Evolutionary conservation across 2,888 invertebrate genomes (phyloP), one percentile per base, ranked within the genome.

Genomic region (Mythimna loreyi): DNA sequence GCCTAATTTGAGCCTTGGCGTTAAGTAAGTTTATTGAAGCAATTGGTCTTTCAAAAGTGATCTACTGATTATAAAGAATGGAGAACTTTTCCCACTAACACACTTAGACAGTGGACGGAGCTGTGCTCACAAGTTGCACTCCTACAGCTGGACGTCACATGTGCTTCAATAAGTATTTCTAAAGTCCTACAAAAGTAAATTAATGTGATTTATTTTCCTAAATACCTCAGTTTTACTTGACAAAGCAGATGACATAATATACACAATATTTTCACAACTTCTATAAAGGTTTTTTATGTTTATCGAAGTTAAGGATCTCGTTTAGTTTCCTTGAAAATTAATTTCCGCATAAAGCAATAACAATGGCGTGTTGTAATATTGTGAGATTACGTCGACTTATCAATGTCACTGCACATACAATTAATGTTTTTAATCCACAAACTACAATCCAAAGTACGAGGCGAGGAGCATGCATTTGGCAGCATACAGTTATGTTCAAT

Each of bases 391-490:
- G 64, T 64, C 65, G 65, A 76, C 65, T 66, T 73, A 74, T 80
- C 69, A 78, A 67, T 78, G 68, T 82, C 77, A 67, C 86, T 82
- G 76, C 72, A 80, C 61, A 80, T 78, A 82, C 83, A 75, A 75
- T 78, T 66, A 65, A 84, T 68, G 75, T 75, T 82, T 80, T 86
- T 86, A 81, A 68, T 86, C 87, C 87, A 85, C 81, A 84, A 86
- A 81, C 79, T 86, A 84, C 82, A 78, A 80, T 89, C 88, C 84
- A 79, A 84, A 86, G 78, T 84, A 85, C 80, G 81, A 81, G 84
- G 85, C 85, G 87, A 85, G 61, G 89, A 89, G 85, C 91, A 92
- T 85, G 90, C 86, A 84, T 92, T 92, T 84, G 93, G 92, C 89
- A 91, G 91, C 89, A 89, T 86, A 86, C 86, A 86, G 85, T 85